Conservation (phyloP, 2,888 invertebrate genomes). For the Agrochola lota region DNA sequence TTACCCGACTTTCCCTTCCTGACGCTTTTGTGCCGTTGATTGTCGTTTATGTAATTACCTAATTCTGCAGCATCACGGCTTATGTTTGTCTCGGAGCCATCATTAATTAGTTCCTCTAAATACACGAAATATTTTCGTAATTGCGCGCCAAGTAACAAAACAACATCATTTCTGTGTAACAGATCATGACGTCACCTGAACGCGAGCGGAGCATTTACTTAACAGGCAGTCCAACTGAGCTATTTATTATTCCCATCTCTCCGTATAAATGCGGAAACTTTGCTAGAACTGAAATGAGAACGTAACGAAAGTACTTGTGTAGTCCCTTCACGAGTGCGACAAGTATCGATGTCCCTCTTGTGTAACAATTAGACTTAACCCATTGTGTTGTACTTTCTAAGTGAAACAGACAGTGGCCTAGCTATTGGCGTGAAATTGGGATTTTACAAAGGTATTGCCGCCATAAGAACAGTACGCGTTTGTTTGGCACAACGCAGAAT, state of each 20-base stretch:
- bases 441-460: constrained; percentile 76
- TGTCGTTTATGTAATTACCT: constrained; percentile 88
- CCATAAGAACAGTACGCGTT: constrained; percentile 46
- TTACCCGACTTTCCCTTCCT: constrained; percentile 85
- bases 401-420: constrained; percentile 76
- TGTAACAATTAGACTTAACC: constrained; percentile 79
- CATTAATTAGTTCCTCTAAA: constrained; percentile 78
- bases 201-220: constrained; percentile 58
- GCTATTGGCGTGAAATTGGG: constrained; percentile 80
- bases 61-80: constrained; percentile 78
- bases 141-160: constrained; percentile 77
- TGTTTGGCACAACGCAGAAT: constrained; percentile 67
- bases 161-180: constrained; percentile 72
- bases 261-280: constrained; percentile 56
- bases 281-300: constrained; percentile 57
- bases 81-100: constrained; percentile 72
- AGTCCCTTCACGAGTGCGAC: constrained; percentile 69
- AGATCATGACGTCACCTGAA: constrained; percentile 66
- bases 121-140: constrained; percentile 84
- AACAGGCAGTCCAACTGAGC: constrained; percentile 51
- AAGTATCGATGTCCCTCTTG: constrained; percentile 78
- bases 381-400: constrained; percentile 85
- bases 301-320: constrained; percentile 58
- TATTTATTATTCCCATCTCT: constrained; percentile 64
- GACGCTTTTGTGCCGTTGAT: constrained; percentile 85